Evolutionary conservation across 2,797 vertebrate species (phyloP), one percentile per base, ranked within the genome.

Genomic region (Enteromius paludinosus): DNA sequence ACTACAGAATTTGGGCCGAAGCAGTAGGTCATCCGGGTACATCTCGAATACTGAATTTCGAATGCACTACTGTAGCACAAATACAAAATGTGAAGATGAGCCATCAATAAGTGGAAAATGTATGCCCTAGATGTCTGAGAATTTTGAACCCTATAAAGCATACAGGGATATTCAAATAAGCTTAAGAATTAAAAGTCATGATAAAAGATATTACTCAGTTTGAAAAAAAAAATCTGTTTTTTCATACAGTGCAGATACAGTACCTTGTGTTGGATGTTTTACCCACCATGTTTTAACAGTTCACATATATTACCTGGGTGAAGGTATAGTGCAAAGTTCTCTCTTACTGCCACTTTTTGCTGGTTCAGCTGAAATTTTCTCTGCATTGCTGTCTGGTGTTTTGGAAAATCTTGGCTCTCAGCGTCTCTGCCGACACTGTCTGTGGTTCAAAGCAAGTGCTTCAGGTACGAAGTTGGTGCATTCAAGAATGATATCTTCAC

Each of bases 301-400:
- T 49, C 7, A 73, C 18, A 23, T 14, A 30, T 71, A 35, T 33
- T 54, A 33, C 71, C 28, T 73, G 11, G 20, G 20, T 54, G 12
- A 73, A 14, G 68, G 5, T 23, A 59, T 59, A 15, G 45, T 33
- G 45, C 30, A 72, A 56, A 56, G 49, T 56, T 56, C 30, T 38
- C 12, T 17, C 30, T 38, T 56, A 23, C 20, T 15, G 71, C 0
- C 49, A 38, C 20, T 61, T 28, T 76, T 41, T 28, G 54, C 35
- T 61, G 35, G 35, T 23, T 61, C 35, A 75, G 73, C 23, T 11
- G 35, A 43, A 61, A 76, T 61, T 28, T 43, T 61, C 54, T 61
- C n/a, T 61, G 54, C 54, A 61, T 11, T 61, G 23, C 35, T 75
- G 35, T n/a, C 35, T 25, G 35, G 6, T 23, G 23, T 56, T 35